Percentiles rank a stretch among this genome's conserved stretches.
Evolutionary conservation across 1,140 invertebrate genomes (phyloP).

Genomic region (Antheraea mylitta): DNA sequence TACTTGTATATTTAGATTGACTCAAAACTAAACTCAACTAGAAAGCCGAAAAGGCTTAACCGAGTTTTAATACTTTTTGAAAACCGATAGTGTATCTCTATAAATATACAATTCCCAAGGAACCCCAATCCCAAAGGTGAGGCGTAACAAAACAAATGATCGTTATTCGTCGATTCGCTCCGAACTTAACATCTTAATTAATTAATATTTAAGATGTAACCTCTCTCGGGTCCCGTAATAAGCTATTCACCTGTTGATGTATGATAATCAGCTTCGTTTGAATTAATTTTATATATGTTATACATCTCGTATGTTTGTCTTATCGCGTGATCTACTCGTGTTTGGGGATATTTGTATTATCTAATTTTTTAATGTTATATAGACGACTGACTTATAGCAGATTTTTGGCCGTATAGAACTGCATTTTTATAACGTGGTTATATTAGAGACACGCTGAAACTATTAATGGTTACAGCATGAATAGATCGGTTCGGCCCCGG

Average conservation of each 20-base stretch:
- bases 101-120: neutral
- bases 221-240: constrained; percentile 18
- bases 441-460: too few species aligned
- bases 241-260: constrained; percentile 11
- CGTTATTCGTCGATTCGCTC: constrained; percentile 29
- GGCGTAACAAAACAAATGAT: constrained; percentile 32
- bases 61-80: too few species aligned
- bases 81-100: too few species aligned
- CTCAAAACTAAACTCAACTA: too few species aligned
- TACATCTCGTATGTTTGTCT: neutral
- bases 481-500: too few species aligned
- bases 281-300: constrained; percentile 11
- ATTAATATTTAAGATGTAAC: constrained; percentile 34
- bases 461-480: too few species aligned
- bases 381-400: neutral
- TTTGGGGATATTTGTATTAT: neutral
- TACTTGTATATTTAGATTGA: too few species aligned
- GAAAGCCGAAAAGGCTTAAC: too few species aligned
- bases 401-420: too few species aligned
- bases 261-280: constrained; percentile 7
- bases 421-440: too few species aligned
- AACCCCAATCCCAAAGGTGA: constrained; percentile 10
- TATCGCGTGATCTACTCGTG: neutral
- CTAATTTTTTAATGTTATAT: neutral
- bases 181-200: constrained; percentile 42